Base-by-base conservation (phyloP, 2,888 invertebrate species). In the Sussaba pulchella region DNA sequence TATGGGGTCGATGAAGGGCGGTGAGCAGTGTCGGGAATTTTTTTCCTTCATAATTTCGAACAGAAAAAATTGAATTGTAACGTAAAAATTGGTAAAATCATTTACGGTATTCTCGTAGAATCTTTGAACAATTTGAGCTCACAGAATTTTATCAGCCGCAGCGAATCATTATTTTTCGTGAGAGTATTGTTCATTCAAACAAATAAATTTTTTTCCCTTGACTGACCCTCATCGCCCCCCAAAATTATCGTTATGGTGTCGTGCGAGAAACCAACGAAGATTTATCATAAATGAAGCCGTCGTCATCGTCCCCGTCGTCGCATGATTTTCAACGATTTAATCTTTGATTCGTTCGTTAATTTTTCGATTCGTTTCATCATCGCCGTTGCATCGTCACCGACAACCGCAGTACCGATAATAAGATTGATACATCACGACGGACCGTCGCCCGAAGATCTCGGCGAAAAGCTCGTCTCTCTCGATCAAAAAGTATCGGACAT, bases 401-500 rank as follows among this genome's bases (percentile, higher is more conserved):
- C 78, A 71, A 75, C 82, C 82, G 47, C 82, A 90, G 91, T 87
- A 76, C 88, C 90, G 31, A 86, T 87, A 71, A 88, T 89, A 81
- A 86, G 89, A 24, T 50, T 89, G 84, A 90, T 89, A 59, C 88
- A 89, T 81, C 85, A 88, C 31, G 88, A 88, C 61, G 86, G 86
- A 12, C 87, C 88, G 17, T 84, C 88, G 14, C 87, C 90, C 10
- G 88, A 88, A 43, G 85, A 85, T 8, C 84, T 91, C 2, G 91
- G 91, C 24, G 89, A 91, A 64, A 90, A 91, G 88, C 92, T 97
- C 52, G 94, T 96, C 64, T 95, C 96, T 0, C 92, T 97, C 66
- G 97, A 97, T 92, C 96, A 96, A 91, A 97, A 97, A 92, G 97
- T 97, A 0, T 96, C 96, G 72, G 95, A 96, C 86, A 97, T 97